phyloP scores from a whole-genome alignment of 2,888 invertebrate genomes.

The Metellina segmentata region DNA sequence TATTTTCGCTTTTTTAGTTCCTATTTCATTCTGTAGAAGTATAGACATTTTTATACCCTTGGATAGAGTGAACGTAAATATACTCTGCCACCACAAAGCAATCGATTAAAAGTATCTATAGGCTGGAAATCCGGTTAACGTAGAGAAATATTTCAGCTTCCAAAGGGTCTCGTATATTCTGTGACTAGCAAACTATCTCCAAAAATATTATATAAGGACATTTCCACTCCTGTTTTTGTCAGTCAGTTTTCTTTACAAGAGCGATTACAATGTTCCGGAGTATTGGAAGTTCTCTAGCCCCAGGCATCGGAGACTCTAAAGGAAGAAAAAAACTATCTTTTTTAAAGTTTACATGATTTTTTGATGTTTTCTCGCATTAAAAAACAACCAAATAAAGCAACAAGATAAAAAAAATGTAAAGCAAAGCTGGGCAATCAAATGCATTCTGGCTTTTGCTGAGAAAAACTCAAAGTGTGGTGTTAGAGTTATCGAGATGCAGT shows the following conservation, averaged over 20 bases:
- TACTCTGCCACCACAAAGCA: neutral
- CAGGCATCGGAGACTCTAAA: slow-evolving; percentile 26
- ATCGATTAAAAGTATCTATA: neutral
- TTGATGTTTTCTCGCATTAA: slow-evolving; percentile 4
- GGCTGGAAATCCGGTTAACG: neutral
- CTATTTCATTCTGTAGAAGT: too few relatives aligned
- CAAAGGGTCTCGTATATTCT: neutral
- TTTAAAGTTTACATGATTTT: slow-evolving; percentile 17
- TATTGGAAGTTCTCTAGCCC: slow-evolving; percentile 30
- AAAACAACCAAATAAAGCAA: slow-evolving; percentile 6
- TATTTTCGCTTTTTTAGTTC: too few relatives aligned
- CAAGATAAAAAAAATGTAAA: slow-evolving; percentile 18
- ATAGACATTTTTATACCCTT: too few relatives aligned
- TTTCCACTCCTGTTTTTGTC: slow-evolving; percentile 42
- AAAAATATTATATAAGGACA: slow-evolving; percentile 33
- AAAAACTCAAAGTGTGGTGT: slow-evolving; percentile 45
- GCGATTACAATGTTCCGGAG: slow-evolving; percentile 45
- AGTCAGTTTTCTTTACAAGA: slow-evolving; percentile 20
- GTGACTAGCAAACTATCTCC: slow-evolving; percentile 6
- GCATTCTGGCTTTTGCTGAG: slow-evolving; percentile 31
- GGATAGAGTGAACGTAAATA: neutral
- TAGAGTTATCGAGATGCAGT: slow-evolving; percentile 61
- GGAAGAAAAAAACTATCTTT: slow-evolving; percentile 22
- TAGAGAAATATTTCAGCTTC: neutral
- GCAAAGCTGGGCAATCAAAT: slow-evolving; percentile 48